phyloP scores from a whole-genome alignment of 1,140 invertebrate species.

The Penaeus japonicus region DNA sequence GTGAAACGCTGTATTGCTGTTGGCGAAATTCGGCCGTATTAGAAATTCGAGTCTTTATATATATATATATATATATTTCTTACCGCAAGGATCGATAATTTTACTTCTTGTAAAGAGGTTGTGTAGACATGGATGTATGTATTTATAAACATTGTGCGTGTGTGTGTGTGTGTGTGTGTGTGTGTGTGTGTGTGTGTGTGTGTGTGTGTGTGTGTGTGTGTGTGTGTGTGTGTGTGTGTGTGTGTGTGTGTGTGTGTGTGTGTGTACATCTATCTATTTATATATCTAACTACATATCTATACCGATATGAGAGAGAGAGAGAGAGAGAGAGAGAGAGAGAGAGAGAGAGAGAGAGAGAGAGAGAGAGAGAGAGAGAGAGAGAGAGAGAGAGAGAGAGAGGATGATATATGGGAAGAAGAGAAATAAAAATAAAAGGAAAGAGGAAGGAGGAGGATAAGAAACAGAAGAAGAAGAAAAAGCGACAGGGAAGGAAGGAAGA shows the following conservation, averaged over 20 bases:
- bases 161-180: too few relatives aligned
- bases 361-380: not conserved
- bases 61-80: too few relatives aligned
- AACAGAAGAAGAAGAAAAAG: not conserved
- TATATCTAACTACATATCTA: not conserved
- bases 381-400: not conserved
- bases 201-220: not conserved
- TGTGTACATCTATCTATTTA: not conserved
- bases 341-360: too few relatives aligned
- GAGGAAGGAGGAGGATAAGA: not conserved
- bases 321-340: not conserved
- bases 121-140: not conserved
- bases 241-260: slow-evolving; percentile 10
- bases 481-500: not conserved
- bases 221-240: not conserved
- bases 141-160: not conserved
- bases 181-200: not conserved
- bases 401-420: not conserved
- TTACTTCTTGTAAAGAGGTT: too few relatives aligned
- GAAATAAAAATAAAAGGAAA: too few relatives aligned
- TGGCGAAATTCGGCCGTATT: too few relatives aligned
- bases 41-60: too few relatives aligned
- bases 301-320: not conserved
- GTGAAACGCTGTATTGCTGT: too few relatives aligned
- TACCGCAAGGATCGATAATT: too few relatives aligned